Evolutionary conservation across 23 tunicate genomes (phyloP).

Genomic region (Botrylloides violaceus): DNA sequence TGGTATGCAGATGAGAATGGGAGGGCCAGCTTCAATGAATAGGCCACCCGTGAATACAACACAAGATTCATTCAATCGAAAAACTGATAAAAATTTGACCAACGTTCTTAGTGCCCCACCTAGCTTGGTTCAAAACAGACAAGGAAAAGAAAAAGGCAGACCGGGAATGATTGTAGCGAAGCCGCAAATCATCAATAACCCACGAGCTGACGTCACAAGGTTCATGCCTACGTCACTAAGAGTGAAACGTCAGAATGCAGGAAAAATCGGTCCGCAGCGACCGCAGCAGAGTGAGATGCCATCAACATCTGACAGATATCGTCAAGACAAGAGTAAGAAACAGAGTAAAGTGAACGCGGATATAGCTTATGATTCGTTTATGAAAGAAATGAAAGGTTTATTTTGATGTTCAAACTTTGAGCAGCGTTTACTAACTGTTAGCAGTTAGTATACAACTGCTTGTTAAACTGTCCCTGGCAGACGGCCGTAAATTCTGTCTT

Average conservation of each 20-base stretch:
- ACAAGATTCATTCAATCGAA: constrained; percentile 6
- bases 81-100: background rate
- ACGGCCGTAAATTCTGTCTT: no score
- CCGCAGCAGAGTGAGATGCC: background rate
- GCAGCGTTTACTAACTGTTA: no score
- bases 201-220: constrained; percentile 68
- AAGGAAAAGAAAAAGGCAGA: constrained; percentile 27
- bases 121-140: constrained; percentile 61
- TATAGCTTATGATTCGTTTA: constrained; percentile 90
- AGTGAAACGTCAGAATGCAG: constrained; percentile 40
- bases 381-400: constrained; percentile 92
- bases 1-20: constrained; percentile 1
- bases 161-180: constrained; percentile 68
- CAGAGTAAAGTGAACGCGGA: constrained; percentile 49
- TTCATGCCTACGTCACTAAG: constrained; percentile 88
- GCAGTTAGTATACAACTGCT: no score
- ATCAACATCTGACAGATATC: constrained; percentile 21
- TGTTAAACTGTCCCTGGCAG: no score
- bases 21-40: background rate
- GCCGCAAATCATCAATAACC: constrained; percentile 63
- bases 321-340: constrained; percentile 43
- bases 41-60: background rate
- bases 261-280: constrained; percentile 8
- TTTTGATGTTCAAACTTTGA: no score
- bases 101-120: constrained; percentile 90